phyloP scores from a whole-genome alignment of 2,797 vertebrate genomes.

The Acipenser ruthenus region DNA sequence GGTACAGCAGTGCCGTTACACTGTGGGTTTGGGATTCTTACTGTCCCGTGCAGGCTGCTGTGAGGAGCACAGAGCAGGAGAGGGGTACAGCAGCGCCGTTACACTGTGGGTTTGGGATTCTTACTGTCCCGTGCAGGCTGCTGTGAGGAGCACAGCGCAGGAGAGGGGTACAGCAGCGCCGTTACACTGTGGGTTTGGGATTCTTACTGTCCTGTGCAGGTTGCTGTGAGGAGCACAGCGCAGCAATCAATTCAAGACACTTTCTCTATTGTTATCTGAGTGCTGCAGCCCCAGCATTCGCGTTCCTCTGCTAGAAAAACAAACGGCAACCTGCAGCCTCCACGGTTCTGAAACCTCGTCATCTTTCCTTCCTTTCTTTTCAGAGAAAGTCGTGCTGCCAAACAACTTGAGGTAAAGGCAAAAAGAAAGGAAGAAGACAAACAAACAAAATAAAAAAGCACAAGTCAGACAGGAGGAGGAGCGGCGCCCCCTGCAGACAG shows the following conservation, averaged over 20 bases:
- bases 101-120: too few relatives aligned
- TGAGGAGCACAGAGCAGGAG: too few relatives aligned
- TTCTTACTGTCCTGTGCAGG: too few relatives aligned
- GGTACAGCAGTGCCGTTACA: neutral
- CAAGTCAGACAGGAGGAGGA: conserved; percentile 30
- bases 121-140: too few relatives aligned
- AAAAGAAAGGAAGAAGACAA: conserved; percentile 48
- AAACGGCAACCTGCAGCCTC: too few relatives aligned
- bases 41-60: too few relatives aligned
- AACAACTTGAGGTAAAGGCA: conserved; percentile 64
- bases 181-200: too few relatives aligned
- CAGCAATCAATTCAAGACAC: neutral
- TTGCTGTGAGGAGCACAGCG: too few relatives aligned
- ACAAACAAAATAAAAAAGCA: conserved; percentile 19
- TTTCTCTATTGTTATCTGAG: neutral
- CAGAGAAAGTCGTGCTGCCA: conserved; percentile 67
- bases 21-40: neutral
- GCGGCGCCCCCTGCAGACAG: conserved; percentile 49
- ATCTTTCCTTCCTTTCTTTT: conserved; percentile 43
- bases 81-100: too few relatives aligned
- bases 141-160: too few relatives aligned
- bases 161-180: too few relatives aligned
- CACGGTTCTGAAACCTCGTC: too few relatives aligned
- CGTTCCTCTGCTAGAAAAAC: neutral
- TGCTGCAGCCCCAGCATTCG: neutral